Conservation (phyloP, 1,140 invertebrate genomes). For the Delia radicum region DNA sequence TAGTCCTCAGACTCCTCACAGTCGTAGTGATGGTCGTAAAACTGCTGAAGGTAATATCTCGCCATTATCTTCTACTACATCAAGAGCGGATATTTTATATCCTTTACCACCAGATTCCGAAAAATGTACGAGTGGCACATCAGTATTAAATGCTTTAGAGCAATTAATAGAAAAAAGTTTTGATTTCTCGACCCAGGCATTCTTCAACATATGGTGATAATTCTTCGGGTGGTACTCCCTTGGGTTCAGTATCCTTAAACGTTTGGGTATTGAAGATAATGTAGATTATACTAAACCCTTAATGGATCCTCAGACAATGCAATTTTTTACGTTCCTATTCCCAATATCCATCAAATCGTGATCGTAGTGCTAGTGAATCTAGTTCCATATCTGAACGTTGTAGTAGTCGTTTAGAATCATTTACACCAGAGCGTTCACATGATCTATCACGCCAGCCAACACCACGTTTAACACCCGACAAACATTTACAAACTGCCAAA, state of each 20-base stretch:
- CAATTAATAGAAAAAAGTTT: conserved; percentile 97
- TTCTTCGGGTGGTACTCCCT: conserved; percentile 63
- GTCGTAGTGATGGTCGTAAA: conserved; percentile 26
- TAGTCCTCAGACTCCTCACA: conserved; percentile 58
- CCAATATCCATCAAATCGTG: conserved; percentile 64
- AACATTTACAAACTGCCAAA: conserved; percentile 37
- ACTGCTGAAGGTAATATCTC: conserved; percentile 55
- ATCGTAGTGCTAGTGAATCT: conserved; percentile 81
- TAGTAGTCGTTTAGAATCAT: conserved; percentile 70
- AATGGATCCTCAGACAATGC: conserved; percentile 84
- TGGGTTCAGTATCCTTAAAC: conserved; percentile 88
- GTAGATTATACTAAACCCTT: conserved; percentile 89
- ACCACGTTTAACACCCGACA: conserved; percentile 73
- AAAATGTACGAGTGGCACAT: conserved; percentile 66
- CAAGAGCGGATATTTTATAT: conserved; percentile 24
- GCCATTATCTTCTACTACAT: conserved; percentile 58
- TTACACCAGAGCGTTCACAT: conserved; percentile 71
- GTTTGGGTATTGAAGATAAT: conserved; percentile 91
- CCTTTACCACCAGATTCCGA: conserved; percentile 27
- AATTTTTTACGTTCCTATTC: conserved; percentile 73
- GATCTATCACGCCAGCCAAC: conserved; percentile 62
- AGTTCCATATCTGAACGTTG: conserved; percentile 80
- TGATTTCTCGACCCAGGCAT: conserved; percentile 77
- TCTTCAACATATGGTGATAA: conserved; percentile 52
- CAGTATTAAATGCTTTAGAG: conserved; percentile 92